A percentile compares a stretch with the other conserved stretches of the same genome.
These are phyloP conservation scores for Nautilus pompilius DNA, from an alignment of 1,140 invertebrate genomes.

Conservation along the genomic window DNA sequence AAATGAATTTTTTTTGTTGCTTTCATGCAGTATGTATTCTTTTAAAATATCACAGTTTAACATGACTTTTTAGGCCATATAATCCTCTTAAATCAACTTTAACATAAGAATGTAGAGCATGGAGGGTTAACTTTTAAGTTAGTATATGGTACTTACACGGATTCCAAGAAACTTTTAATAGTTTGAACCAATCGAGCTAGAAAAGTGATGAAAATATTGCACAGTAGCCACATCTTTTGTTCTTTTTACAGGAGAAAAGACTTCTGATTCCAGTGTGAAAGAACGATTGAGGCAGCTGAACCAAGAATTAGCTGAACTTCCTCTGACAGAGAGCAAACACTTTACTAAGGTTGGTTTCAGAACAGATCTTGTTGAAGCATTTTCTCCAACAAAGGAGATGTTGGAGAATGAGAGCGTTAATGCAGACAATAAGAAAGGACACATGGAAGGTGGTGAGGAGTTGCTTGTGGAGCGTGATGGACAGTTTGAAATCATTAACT, in stretches of 20 bases:
- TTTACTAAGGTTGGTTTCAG: slow-evolving; percentile 43
- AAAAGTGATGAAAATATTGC: too few species aligned
- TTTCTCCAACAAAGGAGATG: slow-evolving; percentile 30
- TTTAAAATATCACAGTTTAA: too few species aligned
- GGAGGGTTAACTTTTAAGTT: too few species aligned
- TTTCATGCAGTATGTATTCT: too few species aligned
- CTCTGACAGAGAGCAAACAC: slow-evolving; percentile 30
- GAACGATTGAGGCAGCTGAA: slow-evolving; percentile 44
- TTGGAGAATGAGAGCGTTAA: background rate
- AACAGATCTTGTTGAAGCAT: slow-evolving; percentile 42
- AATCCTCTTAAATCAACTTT: too few species aligned
- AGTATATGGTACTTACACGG: too few species aligned
- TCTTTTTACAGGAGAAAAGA: slow-evolving; percentile 38
- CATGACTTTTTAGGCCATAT: too few species aligned
- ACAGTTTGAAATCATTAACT: slow-evolving; percentile 43
- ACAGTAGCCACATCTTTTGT: slow-evolving; percentile 6
- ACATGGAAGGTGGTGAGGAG: slow-evolving; percentile 19
- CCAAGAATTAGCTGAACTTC: slow-evolving; percentile 47
- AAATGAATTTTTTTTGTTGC: too few species aligned
- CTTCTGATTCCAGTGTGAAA: slow-evolving; percentile 48
- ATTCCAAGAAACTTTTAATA: too few species aligned
- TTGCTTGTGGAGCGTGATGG: slow-evolving; percentile 48
- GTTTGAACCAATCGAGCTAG: too few species aligned
- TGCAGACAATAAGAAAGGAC: slow-evolving; percentile 25
- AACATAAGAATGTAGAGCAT: too few species aligned